Conservation (phyloP, 2,888 invertebrate species). For the Ischnura elegans region DNA sequence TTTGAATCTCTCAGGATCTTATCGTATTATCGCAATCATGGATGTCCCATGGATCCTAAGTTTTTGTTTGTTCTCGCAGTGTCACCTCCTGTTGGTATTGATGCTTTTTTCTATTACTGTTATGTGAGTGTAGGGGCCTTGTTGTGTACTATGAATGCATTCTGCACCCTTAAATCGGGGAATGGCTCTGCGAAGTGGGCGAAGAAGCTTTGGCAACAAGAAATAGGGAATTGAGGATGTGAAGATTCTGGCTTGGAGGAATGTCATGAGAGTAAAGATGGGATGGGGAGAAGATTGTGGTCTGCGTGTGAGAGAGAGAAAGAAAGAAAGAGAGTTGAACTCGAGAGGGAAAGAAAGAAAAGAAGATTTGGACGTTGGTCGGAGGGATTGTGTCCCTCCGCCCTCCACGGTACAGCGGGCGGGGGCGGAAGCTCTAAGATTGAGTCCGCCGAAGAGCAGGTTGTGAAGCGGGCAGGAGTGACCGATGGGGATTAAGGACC, state of each 20-base stretch:
- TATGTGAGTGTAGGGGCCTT: too few species aligned
- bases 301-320: background rate
- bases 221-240: background rate
- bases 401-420: too few species aligned
- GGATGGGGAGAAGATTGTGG: background rate
- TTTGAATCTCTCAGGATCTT: too few species aligned
- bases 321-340: background rate
- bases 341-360: background rate
- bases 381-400: constrained; percentile 37
- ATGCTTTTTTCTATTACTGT: too few species aligned
- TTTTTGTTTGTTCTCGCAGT: too few species aligned
- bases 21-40: too few species aligned
- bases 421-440: background rate
- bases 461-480: background rate
- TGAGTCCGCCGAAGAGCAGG: background rate
- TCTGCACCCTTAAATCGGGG: too few species aligned
- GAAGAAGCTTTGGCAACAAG: background rate
- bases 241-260: background rate
- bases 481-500: constrained; percentile 47
- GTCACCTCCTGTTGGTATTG: too few species aligned
- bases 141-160: too few species aligned
- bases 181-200: too few species aligned
- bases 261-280: background rate
- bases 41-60: too few species aligned
- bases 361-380: constrained; percentile 32